phyloP scores from a whole-genome alignment of 2,888 invertebrate species.

The Agonopterix heracliana region DNA sequence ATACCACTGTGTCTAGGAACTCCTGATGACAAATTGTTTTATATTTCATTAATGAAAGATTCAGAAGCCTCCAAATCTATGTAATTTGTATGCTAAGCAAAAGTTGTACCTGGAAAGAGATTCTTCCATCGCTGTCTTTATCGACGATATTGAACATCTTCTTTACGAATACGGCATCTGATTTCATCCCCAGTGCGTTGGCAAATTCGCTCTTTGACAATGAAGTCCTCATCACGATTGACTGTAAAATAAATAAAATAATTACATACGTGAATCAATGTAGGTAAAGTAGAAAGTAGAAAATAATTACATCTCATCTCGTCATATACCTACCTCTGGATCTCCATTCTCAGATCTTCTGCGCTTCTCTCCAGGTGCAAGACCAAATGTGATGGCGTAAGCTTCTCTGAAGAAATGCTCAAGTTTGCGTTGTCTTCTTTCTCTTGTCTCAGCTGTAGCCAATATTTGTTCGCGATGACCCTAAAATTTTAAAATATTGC shows the following conservation, averaged over 20 bases:
- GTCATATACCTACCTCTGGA: slow-evolving; percentile 75
- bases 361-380: slow-evolving; percentile 89
- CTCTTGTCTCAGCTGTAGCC: slow-evolving; percentile 94
- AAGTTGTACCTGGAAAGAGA: slow-evolving; percentile 85
- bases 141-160: slow-evolving; percentile 99
- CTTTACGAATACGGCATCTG: slow-evolving; percentile 95
- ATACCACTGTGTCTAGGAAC: slow-evolving; percentile 94
- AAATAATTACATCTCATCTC: neutral
- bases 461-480: slow-evolving; percentile 90
- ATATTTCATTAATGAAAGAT: slow-evolving; percentile 20
- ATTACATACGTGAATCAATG: too few species aligned
- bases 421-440: slow-evolving; percentile 91
- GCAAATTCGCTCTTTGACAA: slow-evolving; percentile 95
- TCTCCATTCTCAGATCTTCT: slow-evolving; percentile 84
- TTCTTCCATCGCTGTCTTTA: slow-evolving; percentile 93
- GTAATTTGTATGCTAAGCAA: too few species aligned
- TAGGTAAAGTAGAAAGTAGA: too few species aligned
- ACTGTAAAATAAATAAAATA: slow-evolving; percentile 38
- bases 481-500: slow-evolving; percentile 29
- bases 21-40: slow-evolving; percentile 71
- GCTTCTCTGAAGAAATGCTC: slow-evolving; percentile 98
- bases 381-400: slow-evolving; percentile 93
- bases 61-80: too few species aligned
- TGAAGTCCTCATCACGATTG: slow-evolving; percentile 95
- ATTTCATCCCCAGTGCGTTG: slow-evolving; percentile 95